These are phyloP conservation scores for Pangasius djambal DNA, from an alignment of 2,797 vertebrate species.

Conservation along the genomic window DNA sequence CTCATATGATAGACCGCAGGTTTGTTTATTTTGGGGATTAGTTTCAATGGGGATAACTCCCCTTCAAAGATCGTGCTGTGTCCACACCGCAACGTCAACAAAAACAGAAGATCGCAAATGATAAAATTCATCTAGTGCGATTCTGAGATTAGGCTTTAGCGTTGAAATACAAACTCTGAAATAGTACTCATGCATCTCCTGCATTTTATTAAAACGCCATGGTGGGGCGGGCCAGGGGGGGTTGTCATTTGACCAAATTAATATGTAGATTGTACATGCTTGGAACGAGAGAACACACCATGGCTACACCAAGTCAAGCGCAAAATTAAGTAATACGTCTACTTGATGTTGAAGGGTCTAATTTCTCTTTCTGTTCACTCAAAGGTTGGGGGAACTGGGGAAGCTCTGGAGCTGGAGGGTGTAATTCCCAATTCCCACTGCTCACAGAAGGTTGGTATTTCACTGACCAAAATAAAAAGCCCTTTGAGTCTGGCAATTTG, in stretches of 20 bases:
- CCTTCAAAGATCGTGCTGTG: neutral
- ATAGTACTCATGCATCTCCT: neutral
- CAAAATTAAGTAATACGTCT: conserved; percentile 2
- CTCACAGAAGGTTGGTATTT: neutral
- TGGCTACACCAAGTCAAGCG: neutral
- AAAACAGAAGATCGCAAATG: neutral
- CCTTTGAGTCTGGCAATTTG: conserved; percentile 2
- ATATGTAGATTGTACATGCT: neutral
- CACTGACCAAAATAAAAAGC: conserved; percentile 10
- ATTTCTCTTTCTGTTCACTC: neutral
- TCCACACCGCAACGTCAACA: neutral
- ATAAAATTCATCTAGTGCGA: neutral
- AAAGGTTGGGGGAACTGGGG: neutral
- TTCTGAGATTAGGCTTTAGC: neutral
- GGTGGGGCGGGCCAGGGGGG: too few species aligned
- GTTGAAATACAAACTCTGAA: neutral
- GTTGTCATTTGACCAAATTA: neutral
- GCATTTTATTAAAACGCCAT: neutral
- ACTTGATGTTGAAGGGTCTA: neutral
- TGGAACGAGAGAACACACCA: neutral
- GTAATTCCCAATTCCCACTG: neutral
- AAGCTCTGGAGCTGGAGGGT: neutral
- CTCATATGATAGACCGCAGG: neutral
- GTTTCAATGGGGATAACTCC: neutral
- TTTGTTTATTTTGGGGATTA: neutral